Percentiles rank a stretch among this genome's conserved stretches.
phyloP scores from a whole-genome alignment of 2,113 vertebrate species.

The Zapornia atra region DNA sequence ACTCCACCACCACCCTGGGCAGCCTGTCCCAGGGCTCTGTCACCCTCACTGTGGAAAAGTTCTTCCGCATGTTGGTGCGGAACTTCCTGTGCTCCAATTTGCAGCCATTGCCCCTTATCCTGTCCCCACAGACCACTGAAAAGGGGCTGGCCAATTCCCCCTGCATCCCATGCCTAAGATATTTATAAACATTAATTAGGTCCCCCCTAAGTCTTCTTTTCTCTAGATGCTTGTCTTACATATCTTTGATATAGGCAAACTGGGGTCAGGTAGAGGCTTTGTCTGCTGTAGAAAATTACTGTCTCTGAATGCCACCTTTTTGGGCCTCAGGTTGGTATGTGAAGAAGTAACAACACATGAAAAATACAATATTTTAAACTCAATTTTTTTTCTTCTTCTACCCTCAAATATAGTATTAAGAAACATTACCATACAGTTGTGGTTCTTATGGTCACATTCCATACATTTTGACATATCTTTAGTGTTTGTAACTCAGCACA shows the following conservation, averaged over 20 bases:
- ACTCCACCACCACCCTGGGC: too few relatives aligned
- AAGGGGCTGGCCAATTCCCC: too few relatives aligned
- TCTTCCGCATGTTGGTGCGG: too few relatives aligned
- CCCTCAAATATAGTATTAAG: neutral
- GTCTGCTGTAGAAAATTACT: neutral
- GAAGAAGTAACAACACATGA: neutral
- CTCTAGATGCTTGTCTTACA: rapidly evolving
- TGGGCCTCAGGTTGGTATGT: neutral
- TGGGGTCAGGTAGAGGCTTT: rapidly evolving
- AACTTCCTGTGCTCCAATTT: too few relatives aligned
- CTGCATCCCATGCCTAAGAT: too few relatives aligned
- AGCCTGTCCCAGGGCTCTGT: too few relatives aligned
- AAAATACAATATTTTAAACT: neutral
- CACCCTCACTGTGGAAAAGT: too few relatives aligned
- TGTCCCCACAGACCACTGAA: too few relatives aligned
- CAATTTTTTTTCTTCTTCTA: neutral
- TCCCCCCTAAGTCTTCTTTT: too few relatives aligned
- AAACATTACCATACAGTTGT: too few relatives aligned
- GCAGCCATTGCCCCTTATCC: too few relatives aligned
- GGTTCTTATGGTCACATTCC: neutral
- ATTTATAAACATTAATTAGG: too few relatives aligned
- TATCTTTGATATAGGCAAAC: neutral
- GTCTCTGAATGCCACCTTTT: neutral
- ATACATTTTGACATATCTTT: neutral
- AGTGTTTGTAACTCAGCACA: neutral